A percentile compares a stretch with the other conserved stretches of the same genome.
These are phyloP conservation scores for Philopotamus ludificatus DNA, from an alignment of 1,140 invertebrate genomes.

Conservation along the genomic window DNA sequence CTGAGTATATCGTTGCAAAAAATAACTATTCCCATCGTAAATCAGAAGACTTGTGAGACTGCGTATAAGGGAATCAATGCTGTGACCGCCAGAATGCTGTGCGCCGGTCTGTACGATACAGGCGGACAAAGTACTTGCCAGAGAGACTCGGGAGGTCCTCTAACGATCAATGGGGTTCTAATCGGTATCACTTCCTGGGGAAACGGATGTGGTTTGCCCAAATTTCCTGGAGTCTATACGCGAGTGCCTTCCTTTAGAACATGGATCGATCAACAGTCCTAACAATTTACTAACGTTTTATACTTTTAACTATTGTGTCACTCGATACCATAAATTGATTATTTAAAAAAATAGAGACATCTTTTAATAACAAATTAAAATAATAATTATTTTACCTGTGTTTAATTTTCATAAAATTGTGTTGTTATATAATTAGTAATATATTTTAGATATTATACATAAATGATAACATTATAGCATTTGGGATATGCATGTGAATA, in stretches of 20 bases:
- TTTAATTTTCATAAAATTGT: too few species aligned
- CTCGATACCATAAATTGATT: too few species aligned
- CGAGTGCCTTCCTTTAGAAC: constrained; percentile 45
- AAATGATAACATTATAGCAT: too few species aligned
- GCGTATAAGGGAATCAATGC: constrained; percentile 34
- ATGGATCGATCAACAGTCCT: constrained; percentile 42
- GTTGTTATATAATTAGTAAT: too few species aligned
- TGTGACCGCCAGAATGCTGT: constrained; percentile 62
- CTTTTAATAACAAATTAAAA: too few species aligned
- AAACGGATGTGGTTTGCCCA: constrained; percentile 49
- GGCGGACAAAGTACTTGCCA: constrained; percentile 43
- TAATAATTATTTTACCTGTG: too few species aligned
- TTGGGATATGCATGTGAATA: too few species aligned
- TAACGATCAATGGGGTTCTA: constrained; percentile 41
- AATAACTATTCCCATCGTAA: constrained; percentile 46
- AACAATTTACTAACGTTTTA: too few species aligned
- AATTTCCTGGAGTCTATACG: constrained; percentile 57
- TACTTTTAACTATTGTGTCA: too few species aligned
- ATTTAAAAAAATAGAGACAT: too few species aligned
- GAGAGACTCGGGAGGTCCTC: constrained; percentile 54
- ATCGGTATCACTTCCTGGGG: constrained; percentile 56
- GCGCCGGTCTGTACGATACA: constrained; percentile 54
- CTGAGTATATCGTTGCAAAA: constrained; percentile 45
- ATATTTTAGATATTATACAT: too few species aligned
- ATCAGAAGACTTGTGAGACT: constrained; percentile 38